phyloP scores from a whole-genome alignment of 2,888 invertebrate species.

The Brachypterus glaber region DNA sequence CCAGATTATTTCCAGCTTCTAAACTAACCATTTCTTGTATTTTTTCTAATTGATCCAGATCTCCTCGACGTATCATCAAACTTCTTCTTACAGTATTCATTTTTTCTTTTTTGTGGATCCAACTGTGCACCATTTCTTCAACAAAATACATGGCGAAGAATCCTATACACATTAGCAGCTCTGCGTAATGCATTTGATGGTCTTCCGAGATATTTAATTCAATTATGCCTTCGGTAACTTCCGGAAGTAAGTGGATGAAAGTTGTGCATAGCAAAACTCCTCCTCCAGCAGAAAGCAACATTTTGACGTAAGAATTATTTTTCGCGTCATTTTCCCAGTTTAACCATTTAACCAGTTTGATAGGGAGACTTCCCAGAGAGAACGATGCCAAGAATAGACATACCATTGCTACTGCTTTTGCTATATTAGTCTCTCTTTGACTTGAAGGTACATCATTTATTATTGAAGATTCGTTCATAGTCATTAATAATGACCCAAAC shows the following conservation, averaged over 20 bases:
- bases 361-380: constrained; percentile 63
- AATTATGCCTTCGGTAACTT: constrained; percentile 61
- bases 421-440: constrained; percentile 39
- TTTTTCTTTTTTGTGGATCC: constrained; percentile 43
- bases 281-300: constrained; percentile 70
- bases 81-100: constrained; percentile 30
- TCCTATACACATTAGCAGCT: constrained; percentile 63
- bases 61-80: constrained; percentile 32
- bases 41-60: constrained; percentile 11
- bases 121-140: constrained; percentile 68
- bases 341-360: constrained; percentile 57
- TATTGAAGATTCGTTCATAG: no score
- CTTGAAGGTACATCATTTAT: no score
- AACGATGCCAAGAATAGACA: constrained; percentile 68
- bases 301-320: constrained; percentile 45
- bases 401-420: constrained; percentile 71
- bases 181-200: constrained; percentile 55
- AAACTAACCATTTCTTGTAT: no score
- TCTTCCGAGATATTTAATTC: constrained; percentile 43
- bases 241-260: constrained; percentile 71
- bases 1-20: background rate
- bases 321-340: constrained; percentile 44
- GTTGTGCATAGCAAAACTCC: constrained; percentile 75
- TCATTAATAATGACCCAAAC: no score
- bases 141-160: constrained; percentile 70